Evolutionary conservation across 2,797 vertebrate species (phyloP).

Genomic region (Apogon talboti): DNA sequence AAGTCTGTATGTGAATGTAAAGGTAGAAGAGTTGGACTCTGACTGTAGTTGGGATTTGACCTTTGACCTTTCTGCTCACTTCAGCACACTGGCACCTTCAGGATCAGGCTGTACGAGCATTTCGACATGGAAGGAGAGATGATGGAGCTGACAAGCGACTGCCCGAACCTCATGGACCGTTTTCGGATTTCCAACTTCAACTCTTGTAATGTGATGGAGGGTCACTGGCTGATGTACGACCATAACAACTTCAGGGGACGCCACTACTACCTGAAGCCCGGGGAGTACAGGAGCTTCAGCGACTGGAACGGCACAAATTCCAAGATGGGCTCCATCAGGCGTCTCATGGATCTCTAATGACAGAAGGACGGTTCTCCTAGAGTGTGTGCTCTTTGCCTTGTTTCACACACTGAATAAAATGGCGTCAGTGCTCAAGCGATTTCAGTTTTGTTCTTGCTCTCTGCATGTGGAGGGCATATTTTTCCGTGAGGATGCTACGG

Average conservation of each 20-base stretch:
- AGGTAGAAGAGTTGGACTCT: neutral
- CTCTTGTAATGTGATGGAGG: slow-evolving; percentile 79
- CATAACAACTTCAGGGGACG: slow-evolving; percentile 78
- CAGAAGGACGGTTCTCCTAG: slow-evolving; percentile 42
- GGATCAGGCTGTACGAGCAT: slow-evolving; percentile 80
- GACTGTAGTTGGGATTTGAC: neutral
- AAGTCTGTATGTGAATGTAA: neutral
- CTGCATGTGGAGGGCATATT: slow-evolving; percentile 53
- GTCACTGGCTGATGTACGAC: slow-evolving; percentile 82
- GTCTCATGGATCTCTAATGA: slow-evolving; percentile 77
- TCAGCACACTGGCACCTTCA: slow-evolving; percentile 76
- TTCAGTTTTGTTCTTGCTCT: slow-evolving; percentile 73
- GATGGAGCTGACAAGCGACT: slow-evolving; percentile 77
- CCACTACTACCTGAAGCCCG: slow-evolving; percentile 77
- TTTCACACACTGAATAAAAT: slow-evolving; percentile 79
- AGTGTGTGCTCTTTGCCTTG: slow-evolving; percentile 66
- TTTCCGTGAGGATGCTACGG: slow-evolving; percentile 15
- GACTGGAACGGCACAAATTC: slow-evolving; percentile 77
- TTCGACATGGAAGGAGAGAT: slow-evolving; percentile 80
- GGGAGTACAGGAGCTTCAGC: slow-evolving; percentile 73
- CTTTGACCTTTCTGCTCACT: slow-evolving; percentile 7
- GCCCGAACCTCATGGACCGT: slow-evolving; percentile 73
- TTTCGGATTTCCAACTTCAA: slow-evolving; percentile 75
- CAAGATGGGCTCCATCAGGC: slow-evolving; percentile 76
- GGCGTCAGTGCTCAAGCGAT: slow-evolving; percentile 58